Percentiles rank a stretch among this genome's conserved stretches.
These are phyloP conservation scores for Laterallus jamaicensis DNA, from an alignment of 2,113 vertebrate species.

Conservation along the genomic window DNA sequence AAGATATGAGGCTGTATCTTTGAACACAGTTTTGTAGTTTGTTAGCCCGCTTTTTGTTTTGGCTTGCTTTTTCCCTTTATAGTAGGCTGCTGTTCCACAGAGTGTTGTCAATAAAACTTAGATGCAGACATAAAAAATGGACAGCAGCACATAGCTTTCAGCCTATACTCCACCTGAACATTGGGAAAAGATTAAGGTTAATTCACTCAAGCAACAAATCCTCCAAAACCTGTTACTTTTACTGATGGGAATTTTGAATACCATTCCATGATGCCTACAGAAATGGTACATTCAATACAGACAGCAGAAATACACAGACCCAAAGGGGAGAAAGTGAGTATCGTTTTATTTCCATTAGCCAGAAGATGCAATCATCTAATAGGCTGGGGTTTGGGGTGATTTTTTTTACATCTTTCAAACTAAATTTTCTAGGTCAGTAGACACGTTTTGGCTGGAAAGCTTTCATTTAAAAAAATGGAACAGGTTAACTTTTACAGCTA, in stretches of 20 bases:
- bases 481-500: not conserved
- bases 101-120: not conserved
- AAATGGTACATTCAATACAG: not conserved
- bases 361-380: not conserved
- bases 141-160: not conserved
- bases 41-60: not conserved
- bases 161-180: not conserved
- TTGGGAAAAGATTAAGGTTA: not conserved
- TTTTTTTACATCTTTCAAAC: not conserved
- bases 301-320: not conserved
- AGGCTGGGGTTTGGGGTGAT: rapidly evolving
- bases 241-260: not conserved
- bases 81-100: not conserved
- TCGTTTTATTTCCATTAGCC: not conserved
- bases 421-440: not conserved
- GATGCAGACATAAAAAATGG: not conserved
- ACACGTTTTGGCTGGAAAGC: not conserved
- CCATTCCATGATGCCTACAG: not conserved
- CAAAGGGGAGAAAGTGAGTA: not conserved
- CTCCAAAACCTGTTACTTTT: not conserved
- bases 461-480: not conserved
- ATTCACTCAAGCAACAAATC: not conserved
- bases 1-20: not conserved
- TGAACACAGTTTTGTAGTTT: not conserved
- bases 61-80: not conserved